phyloP scores from a whole-genome alignment of 1,140 invertebrate genomes.

The Paraescarpia echinospica region DNA sequence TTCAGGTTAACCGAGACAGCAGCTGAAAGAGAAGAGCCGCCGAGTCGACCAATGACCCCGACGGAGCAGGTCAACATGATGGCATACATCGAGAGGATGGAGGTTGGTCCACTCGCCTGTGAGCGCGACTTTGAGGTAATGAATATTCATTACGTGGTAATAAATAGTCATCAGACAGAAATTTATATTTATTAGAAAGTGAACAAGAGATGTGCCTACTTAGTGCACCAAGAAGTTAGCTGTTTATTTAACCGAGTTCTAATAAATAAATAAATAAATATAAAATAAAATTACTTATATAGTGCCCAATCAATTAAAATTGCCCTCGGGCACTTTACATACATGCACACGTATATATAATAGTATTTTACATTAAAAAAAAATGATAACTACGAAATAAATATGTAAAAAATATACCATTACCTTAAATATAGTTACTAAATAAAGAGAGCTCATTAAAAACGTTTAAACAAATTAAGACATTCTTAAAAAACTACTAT shows the following conservation, averaged over 20 bases:
- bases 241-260: background rate
- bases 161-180: constrained; percentile 51
- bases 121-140: constrained; percentile 35
- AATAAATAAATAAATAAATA: too few species aligned
- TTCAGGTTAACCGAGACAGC: background rate
- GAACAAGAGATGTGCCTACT: background rate
- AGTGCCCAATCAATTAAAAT: too few species aligned
- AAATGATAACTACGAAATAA: too few species aligned
- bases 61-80: constrained; percentile 57
- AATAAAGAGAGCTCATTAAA: too few species aligned
- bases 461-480: too few species aligned
- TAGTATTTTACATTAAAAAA: too few species aligned
- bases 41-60: constrained; percentile 53
- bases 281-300: too few species aligned
- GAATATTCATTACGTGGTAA: constrained; percentile 30
- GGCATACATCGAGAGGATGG: constrained; percentile 43
- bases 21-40: background rate
- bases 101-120: background rate
- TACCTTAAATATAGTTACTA: too few species aligned
- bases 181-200: constrained; percentile 11
- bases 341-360: too few species aligned
- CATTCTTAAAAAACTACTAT: too few species aligned
- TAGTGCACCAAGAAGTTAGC: background rate
- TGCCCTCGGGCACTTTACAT: too few species aligned
- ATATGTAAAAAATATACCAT: too few species aligned